Evolutionary conservation across 2,888 invertebrate genomes (phyloP).

Genomic region (Archips xylosteana): DNA sequence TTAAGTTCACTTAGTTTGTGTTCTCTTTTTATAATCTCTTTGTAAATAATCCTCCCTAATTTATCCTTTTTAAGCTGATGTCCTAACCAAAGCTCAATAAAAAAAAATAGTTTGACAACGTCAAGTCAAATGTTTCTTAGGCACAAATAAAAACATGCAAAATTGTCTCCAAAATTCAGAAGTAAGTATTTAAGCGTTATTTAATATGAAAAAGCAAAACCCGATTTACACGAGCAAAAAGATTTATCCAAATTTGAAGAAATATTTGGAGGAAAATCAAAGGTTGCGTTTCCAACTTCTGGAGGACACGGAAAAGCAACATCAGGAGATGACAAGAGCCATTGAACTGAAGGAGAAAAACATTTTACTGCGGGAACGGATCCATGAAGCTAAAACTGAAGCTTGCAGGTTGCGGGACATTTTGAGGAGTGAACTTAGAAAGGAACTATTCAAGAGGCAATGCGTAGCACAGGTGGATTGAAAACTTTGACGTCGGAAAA

Average conservation of each 20-base stretch:
- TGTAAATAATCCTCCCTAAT: no score
- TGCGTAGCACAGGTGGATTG: slow-evolving; percentile 46
- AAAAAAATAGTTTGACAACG: neutral
- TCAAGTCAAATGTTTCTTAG: neutral
- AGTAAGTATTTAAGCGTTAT: neutral
- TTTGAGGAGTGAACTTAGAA: slow-evolving; percentile 44
- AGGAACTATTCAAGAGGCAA: slow-evolving; percentile 13
- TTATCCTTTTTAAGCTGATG: no score
- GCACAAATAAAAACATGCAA: slow-evolving; percentile 1
- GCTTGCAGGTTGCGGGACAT: slow-evolving; percentile 52
- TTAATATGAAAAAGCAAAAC: slow-evolving; percentile 53
- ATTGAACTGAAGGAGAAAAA: slow-evolving; percentile 72
- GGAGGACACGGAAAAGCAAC: slow-evolving; percentile 69
- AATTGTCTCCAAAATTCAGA: slow-evolving; percentile 6
- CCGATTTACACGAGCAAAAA: slow-evolving; percentile 35
- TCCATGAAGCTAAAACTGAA: slow-evolving; percentile 58
- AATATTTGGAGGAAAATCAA: slow-evolving; percentile 56
- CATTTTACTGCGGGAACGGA: slow-evolving; percentile 50
- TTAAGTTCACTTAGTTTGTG: no score
- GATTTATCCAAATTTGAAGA: slow-evolving; percentile 48
- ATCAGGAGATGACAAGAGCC: slow-evolving; percentile 76
- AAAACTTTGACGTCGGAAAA: slow-evolving; percentile 60
- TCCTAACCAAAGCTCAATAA: neutral
- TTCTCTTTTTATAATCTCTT: no score
- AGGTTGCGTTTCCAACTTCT: slow-evolving; percentile 55